Percentiles rank a stretch among this genome's conserved stretches.
Evolutionary conservation across 2,888 invertebrate genomes (phyloP).

Genomic region (Andricus quercusramuli): DNA sequence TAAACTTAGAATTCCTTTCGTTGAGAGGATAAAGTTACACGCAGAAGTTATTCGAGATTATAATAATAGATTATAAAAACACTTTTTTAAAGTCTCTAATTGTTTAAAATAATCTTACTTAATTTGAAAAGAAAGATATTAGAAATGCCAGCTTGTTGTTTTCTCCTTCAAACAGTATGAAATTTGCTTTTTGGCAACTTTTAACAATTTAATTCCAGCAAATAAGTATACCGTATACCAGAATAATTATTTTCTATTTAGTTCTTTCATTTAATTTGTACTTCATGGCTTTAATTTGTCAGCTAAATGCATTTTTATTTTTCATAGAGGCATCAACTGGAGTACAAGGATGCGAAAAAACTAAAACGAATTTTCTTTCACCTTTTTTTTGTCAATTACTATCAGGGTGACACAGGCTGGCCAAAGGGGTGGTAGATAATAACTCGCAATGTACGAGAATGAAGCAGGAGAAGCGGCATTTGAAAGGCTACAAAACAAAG

Average conservation of each 20-base stretch:
- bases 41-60: constrained; percentile 17
- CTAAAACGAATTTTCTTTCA: constrained; percentile 7
- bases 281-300: constrained; percentile 4
- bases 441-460: constrained; percentile 34
- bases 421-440: constrained; percentile 33
- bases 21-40: constrained; percentile 14
- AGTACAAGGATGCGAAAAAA: constrained; percentile 11
- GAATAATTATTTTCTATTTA: too few species aligned
- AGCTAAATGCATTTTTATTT: constrained; percentile 4
- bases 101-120: neutral
- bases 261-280: neutral
- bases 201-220: neutral
- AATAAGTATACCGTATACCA: too few species aligned
- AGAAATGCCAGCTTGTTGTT: too few species aligned
- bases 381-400: constrained; percentile 28
- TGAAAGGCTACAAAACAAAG: constrained; percentile 57
- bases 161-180: too few species aligned
- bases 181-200: neutral
- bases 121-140: too few species aligned
- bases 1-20: constrained; percentile 28
- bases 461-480: constrained; percentile 43
- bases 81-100: neutral
- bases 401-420: constrained; percentile 35
- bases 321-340: constrained; percentile 12
- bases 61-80: neutral